Percentiles rank a stretch among this genome's conserved stretches.
These are phyloP conservation scores for Acanthosoma haemorrhoidale DNA, from an alignment of 2,888 invertebrate species.

Conservation along the genomic window DNA sequence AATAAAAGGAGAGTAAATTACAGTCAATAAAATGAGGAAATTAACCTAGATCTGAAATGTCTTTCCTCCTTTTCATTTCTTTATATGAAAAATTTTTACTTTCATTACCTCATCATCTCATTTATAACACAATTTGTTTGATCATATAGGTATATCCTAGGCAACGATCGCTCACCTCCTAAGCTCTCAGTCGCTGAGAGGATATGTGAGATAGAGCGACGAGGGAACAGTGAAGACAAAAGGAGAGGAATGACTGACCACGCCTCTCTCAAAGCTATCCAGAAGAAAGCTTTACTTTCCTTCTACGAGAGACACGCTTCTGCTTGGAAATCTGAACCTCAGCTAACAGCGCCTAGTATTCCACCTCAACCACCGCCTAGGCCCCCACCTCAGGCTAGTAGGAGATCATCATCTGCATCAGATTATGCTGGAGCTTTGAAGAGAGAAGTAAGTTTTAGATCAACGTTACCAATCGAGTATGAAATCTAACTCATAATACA, in stretches of 20 bases:
- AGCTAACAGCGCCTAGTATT: constrained; percentile 47
- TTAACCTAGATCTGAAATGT: too few relatives aligned
- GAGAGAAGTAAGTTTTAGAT: constrained; percentile 31
- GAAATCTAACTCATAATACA: too few relatives aligned
- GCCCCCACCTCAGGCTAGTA: constrained; percentile 49
- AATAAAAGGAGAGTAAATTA: too few relatives aligned
- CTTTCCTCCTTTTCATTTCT: too few relatives aligned
- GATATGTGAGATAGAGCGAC: constrained; percentile 59
- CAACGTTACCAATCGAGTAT: background rate
- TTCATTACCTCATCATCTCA: too few relatives aligned
- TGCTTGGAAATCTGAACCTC: constrained; percentile 57
- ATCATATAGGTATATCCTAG: constrained; percentile 36
- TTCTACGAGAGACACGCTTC: constrained; percentile 70
- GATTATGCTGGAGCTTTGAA: constrained; percentile 51
- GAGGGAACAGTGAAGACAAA: constrained; percentile 45
- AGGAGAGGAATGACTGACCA: constrained; percentile 44
- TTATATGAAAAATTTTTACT: background rate
- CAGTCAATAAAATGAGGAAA: too few relatives aligned
- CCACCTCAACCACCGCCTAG: constrained; percentile 42
- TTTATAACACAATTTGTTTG: background rate
- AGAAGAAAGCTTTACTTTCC: constrained; percentile 73
- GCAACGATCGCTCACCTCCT: constrained; percentile 45
- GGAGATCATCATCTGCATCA: constrained; percentile 61
- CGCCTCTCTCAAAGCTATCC: constrained; percentile 69
- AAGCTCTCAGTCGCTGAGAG: constrained; percentile 61